Evolutionary conservation across 2,797 vertebrate genomes (phyloP).

Genomic region (Pteropus rufus): DNA sequence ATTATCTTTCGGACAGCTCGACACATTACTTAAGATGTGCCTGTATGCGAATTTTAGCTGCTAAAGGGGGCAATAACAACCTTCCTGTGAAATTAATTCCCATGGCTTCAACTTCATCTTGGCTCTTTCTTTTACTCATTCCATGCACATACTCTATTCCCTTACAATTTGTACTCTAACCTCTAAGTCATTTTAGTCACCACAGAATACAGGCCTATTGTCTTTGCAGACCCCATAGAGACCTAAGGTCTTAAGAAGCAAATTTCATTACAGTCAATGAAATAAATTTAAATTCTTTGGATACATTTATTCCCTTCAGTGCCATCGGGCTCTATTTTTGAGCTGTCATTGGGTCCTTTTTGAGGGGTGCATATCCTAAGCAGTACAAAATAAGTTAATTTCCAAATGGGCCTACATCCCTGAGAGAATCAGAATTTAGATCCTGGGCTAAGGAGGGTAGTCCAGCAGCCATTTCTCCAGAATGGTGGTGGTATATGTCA

Average conservation of each 20-base stretch:
- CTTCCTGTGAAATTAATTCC: slow-evolving; percentile 79
- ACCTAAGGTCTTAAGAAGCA: background rate
- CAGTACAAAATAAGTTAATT: background rate
- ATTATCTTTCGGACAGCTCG: slow-evolving; percentile 82
- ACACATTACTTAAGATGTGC: slow-evolving; percentile 83
- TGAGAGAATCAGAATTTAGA: background rate
- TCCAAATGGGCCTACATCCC: background rate
- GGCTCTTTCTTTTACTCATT: slow-evolving; percentile 61
- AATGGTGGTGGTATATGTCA: background rate
- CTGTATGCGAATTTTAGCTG: slow-evolving; percentile 78
- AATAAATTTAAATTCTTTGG: slow-evolving; percentile 30
- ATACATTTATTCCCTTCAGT: background rate
- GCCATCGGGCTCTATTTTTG: background rate
- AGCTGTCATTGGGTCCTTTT: background rate
- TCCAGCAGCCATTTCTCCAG: background rate
- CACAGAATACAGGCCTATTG: background rate
- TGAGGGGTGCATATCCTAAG: background rate
- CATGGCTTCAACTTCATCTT: slow-evolving; percentile 72
- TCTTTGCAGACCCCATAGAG: background rate
- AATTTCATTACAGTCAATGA: background rate
- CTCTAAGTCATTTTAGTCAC: slow-evolving; percentile 41
- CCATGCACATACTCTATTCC: slow-evolving; percentile 38
- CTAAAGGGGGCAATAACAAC: slow-evolving; percentile 79
- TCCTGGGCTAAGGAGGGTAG: background rate
- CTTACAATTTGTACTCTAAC: slow-evolving; percentile 58